A percentile compares a stretch with the other conserved stretches of the same genome.
Evolutionary conservation across 2,113 vertebrate genomes (phyloP).

Genomic region (Cricetomys ansorgei): DNA sequence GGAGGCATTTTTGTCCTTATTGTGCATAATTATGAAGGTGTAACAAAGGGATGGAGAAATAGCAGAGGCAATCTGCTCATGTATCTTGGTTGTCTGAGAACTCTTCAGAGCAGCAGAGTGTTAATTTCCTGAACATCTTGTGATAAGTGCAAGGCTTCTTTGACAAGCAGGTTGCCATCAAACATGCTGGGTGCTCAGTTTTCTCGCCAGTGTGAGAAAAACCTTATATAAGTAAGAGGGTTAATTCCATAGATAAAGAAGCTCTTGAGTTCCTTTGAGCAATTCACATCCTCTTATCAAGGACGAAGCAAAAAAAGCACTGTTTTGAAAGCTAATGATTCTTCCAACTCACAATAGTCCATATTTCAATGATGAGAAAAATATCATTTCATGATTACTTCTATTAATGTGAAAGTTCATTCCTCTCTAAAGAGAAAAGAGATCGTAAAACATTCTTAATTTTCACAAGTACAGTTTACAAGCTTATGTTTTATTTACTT

Average conservation of each 20-base stretch:
- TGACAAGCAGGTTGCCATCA: slow-evolving; percentile 52
- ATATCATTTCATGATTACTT: neutral
- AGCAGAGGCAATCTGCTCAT: slow-evolving; percentile 78
- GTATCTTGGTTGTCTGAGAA: slow-evolving; percentile 77
- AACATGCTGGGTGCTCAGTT: neutral
- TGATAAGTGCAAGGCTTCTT: slow-evolving; percentile 77
- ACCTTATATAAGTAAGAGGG: neutral
- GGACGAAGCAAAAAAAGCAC: neutral
- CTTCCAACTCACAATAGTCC: neutral
- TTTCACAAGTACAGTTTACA: neutral
- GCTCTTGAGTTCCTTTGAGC: slow-evolving; percentile 36
- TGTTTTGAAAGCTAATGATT: slow-evolving; percentile 48
- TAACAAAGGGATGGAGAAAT: slow-evolving; percentile 78
- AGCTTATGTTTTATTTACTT: neutral
- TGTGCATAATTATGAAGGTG: slow-evolving; percentile 82
- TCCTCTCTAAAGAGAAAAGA: neutral
- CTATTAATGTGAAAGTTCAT: neutral
- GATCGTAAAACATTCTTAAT: neutral
- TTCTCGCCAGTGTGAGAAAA: slow-evolving; percentile 20
- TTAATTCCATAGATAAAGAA: slow-evolving; percentile 18
- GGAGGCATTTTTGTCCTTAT: slow-evolving; percentile 65
- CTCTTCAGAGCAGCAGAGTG: slow-evolving; percentile 68
- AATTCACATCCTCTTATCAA: neutral
- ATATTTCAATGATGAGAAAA: neutral
- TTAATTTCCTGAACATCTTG: slow-evolving; percentile 87